Percentiles rank a stretch among this genome's conserved stretches.
Evolutionary conservation across 2,888 invertebrate genomes (phyloP).

Genomic region (Silvanus unidentatus): DNA sequence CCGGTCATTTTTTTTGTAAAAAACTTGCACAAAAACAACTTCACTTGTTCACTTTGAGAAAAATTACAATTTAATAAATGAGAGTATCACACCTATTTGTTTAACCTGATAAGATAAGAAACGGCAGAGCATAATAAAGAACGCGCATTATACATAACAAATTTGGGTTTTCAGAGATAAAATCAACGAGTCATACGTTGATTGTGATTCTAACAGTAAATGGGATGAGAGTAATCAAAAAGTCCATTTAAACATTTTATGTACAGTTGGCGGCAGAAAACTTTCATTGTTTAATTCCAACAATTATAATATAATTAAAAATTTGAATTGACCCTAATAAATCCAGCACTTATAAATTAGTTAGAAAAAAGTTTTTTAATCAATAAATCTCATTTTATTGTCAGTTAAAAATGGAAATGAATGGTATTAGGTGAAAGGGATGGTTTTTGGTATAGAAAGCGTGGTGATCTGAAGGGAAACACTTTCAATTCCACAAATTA

Average conservation of each 20-base stretch:
- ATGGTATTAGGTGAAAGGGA: background rate
- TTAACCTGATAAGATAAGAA: slow-evolving; percentile 30
- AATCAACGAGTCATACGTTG: no score
- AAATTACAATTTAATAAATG: slow-evolving; percentile 5
- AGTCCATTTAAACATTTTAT: no score
- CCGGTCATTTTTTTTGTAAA: slow-evolving; percentile 49
- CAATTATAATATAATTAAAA: no score
- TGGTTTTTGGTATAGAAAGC: background rate
- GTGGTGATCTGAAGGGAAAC: slow-evolving; percentile 23
- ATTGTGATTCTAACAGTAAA: no score
- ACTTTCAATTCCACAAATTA: slow-evolving; percentile 29
- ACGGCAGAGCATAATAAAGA: slow-evolving; percentile 7
- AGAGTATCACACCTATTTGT: slow-evolving; percentile 28
- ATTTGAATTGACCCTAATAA: no score
- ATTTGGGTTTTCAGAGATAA: no score
- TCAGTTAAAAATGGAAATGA: slow-evolving; percentile 28
- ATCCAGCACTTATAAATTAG: no score
- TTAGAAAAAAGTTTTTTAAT: slow-evolving; percentile 32
- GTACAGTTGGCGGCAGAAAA: no score
- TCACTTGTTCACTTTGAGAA: slow-evolving; percentile 13
- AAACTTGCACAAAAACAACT: background rate
- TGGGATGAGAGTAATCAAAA: no score
- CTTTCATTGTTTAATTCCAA: no score
- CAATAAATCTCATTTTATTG: slow-evolving; percentile 36
- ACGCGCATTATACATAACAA: no score